Evolutionary conservation across 2,888 invertebrate genomes (phyloP), one percentile per base, ranked within the genome.

Genomic region (Epinotia demarniana): DNA sequence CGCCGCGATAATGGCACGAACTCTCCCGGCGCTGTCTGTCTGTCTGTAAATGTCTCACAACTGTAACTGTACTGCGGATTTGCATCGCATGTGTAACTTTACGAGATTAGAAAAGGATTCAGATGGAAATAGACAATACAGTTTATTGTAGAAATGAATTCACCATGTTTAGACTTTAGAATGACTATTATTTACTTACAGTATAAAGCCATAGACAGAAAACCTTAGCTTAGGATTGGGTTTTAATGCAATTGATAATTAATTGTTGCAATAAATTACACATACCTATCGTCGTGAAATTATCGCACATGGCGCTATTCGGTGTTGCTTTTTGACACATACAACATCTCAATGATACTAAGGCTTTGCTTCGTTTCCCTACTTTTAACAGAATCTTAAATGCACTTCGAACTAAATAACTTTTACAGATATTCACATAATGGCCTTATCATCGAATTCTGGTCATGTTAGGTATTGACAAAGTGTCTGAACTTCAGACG

Each of bases 1-100:
- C 90, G 89, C 87, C 62, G 67, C 88, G 92, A 92, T 92, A 92
- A 92, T 92, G 89, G 89, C 88, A 89, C 87, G 90, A 90, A 91
- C 84, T 91, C 91, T 91, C 92, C 77, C 82, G 90, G 84, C 88
- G 83, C 86, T 79, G 83, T 84, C 87, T 85, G 88, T 86, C 86
- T 87, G 87, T 86, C 84, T 84, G 73, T 75, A 77, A 82, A 66
- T 70, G 75, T 75, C 60, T 68, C 62, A 60, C 57, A 69, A 66
- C 69, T 58, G 74, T 66, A 60, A 75, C 58, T 71, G 46, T 43
- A 75, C 58, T 70, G 46, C 55, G 46, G 61, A 73, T 75, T 70
- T 71, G 75, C 70, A 75, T 75, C 70, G 33, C 2, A 60, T 73
- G 58, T 69, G 43, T 27, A 60, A 67, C 11, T 53, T 23, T 75